Evolutionary conservation across 1,140 invertebrate species (phyloP), one percentile per base, ranked within the genome.

Genomic region (Choristoneura fumiferana): DNA sequence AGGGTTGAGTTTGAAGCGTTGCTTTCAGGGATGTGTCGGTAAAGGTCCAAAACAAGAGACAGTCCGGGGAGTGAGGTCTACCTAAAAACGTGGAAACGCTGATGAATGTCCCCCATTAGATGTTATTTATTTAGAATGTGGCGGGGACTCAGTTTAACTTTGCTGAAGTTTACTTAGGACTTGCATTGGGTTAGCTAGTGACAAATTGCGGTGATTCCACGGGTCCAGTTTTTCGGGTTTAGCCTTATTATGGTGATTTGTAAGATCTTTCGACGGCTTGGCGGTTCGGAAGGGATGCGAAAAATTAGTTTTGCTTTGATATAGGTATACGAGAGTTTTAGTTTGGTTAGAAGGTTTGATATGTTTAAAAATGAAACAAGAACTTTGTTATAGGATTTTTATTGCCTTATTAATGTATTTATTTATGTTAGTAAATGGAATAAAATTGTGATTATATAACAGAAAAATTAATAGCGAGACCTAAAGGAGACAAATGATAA

Each of bases 31-130:
- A 74, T 76, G 65, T 70, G 71, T 62, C 63, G 57, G 55, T 18
- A 70, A 70, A 60, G 63, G 55, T 79, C 74, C 74, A 78, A 80
- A 84, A 80, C 68, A 76, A 54, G 71, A 84, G 82, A 84, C 85
- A 71, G 61, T 40, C 55, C 57, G 69, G 78, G 74, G 81, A 73
- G 78, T 76, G 72, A 77, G 76, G 63, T 75, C 40, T 66, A 61
- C 69, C 81, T 82, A 85, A 87, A 87, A 87, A 84, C 78, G 83
- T 83, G 73, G 78, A 84, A 89, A 83, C 78, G 73, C 84, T 90
- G 89, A 90, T 90, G 89, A 90, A 90, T 90, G 89, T 86, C 71
- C 80, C 78, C 89, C 87, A 90, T 90, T 90, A 90, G 87, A 87
- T 81, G 87, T 89, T 90, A 90, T 90, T 90, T 90, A 90, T 90